These are phyloP conservation scores for Drosophila melanogaster DNA, from an alignment of 1,140 invertebrate species.

Conservation along the genomic window DNA sequence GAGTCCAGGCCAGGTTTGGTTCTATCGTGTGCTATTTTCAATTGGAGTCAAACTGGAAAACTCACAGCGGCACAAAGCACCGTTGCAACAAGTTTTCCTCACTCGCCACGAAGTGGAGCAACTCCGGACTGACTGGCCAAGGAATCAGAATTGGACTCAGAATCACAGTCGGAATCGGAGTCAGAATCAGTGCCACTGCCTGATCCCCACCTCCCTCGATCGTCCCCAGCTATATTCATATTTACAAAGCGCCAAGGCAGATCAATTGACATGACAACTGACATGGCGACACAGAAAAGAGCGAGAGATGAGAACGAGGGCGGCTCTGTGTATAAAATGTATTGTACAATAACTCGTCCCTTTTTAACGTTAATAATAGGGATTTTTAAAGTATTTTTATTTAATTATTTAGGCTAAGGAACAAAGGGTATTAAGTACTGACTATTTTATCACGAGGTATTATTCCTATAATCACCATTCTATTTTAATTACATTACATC, in stretches of 20 bases:
- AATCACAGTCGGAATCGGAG: slow-evolving; percentile 13
- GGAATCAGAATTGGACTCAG: slow-evolving; percentile 38
- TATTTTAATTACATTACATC: too few species aligned
- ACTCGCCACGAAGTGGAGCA: slow-evolving; percentile 64
- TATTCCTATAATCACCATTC: too few species aligned
- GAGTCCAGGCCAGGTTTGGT: neutral
- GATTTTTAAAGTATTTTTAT: too few species aligned
- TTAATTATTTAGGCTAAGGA: too few species aligned
- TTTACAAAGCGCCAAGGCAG: slow-evolving; percentile 59
- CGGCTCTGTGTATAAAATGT: neutral
- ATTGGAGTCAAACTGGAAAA: slow-evolving; percentile 53
- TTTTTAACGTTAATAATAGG: too few species aligned
- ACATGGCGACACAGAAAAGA: slow-evolving; percentile 48
- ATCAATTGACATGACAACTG: slow-evolving; percentile 72
- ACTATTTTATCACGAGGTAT: too few species aligned
- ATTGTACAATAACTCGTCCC: too few species aligned
- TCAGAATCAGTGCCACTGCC: slow-evolving; percentile 19
- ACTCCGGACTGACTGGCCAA: slow-evolving; percentile 28
- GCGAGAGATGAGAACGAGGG: slow-evolving; percentile 20
- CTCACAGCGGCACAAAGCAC: slow-evolving; percentile 51
- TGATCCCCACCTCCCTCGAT: neutral
- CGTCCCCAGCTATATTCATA: slow-evolving; percentile 46
- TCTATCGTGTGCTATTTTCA: slow-evolving; percentile 42
- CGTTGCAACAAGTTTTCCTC: slow-evolving; percentile 62
- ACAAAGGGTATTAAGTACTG: too few species aligned